phyloP scores from a whole-genome alignment of 1,140 invertebrate species.

The Planococcus citri region DNA sequence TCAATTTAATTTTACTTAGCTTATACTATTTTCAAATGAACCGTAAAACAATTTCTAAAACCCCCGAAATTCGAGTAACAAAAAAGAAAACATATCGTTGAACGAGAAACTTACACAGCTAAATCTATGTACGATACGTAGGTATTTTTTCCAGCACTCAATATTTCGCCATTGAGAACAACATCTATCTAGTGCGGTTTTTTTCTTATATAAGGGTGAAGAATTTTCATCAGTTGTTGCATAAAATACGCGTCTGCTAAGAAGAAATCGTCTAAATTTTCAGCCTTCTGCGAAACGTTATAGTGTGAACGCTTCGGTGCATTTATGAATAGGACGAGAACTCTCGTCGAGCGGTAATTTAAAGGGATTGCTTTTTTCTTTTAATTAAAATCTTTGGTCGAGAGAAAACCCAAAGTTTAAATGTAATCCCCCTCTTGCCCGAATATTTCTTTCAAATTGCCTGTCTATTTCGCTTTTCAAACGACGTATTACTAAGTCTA shows the following conservation, averaged over 20 bases:
- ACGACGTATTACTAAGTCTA: too few relatives aligned
- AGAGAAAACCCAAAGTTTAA: background rate
- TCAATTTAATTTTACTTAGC: background rate
- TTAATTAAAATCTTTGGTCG: background rate
- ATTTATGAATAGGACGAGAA: background rate
- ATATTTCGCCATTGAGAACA: background rate
- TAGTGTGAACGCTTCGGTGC: background rate
- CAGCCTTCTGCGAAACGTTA: background rate
- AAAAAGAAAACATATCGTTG: background rate
- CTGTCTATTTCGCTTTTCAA: too few relatives aligned
- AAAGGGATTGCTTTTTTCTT: background rate
- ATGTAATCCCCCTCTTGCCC: too few relatives aligned
- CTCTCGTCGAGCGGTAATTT: background rate
- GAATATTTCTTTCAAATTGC: too few relatives aligned
- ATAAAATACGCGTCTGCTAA: too few relatives aligned
- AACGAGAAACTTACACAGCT: too few relatives aligned
- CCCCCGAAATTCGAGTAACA: background rate
- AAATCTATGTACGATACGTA: too few relatives aligned
- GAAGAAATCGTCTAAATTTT: too few relatives aligned
- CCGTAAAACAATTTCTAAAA: background rate
- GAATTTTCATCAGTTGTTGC: background rate
- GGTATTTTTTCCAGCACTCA: background rate
- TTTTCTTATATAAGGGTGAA: background rate
- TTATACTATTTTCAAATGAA: slow-evolving; percentile 1
- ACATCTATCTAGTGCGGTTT: background rate